Conservation (phyloP, 92 coral and sea anemone genomes). For the Phymanthus crucifer region DNA sequence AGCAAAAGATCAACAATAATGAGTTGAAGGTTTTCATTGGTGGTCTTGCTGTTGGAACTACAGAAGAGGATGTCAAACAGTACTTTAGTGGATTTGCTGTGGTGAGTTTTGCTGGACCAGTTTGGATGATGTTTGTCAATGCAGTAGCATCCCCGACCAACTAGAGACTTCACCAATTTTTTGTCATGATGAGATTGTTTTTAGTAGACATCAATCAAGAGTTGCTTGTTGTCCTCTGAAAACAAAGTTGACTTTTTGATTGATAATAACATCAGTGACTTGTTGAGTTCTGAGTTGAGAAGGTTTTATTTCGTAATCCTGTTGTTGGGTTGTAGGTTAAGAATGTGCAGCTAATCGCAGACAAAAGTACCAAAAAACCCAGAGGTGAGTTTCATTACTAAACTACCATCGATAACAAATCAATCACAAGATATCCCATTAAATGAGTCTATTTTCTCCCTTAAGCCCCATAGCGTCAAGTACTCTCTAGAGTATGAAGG, state of each 20-base stretch:
- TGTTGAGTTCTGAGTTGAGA: no score
- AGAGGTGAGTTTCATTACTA: conserved; percentile 58
- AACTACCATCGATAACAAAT: not conserved
- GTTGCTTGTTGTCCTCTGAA: no score
- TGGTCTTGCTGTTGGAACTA: conserved; percentile 81
- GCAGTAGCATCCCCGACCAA: not conserved
- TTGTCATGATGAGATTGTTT: no score
- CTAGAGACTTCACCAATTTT: no score
- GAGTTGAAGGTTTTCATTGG: conserved; percentile 84
- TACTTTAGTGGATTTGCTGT: conserved; percentile 76
- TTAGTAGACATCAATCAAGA: no score
- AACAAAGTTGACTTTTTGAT: no score
- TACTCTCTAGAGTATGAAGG: no score
- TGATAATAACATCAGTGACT: no score
- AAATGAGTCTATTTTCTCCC: no score
- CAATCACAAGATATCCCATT: no score
- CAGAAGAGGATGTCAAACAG: conserved; percentile 83
- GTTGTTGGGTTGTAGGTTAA: conserved; percentile 37
- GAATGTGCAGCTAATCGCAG: conserved; percentile 65
- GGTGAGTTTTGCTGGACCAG: conserved; percentile 30
- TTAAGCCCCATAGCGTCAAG: no score
- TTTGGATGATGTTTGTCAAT: not conserved
- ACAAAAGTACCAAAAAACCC: conserved; percentile 54
- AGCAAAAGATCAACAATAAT: conserved; percentile 57
- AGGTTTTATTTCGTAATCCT: not conserved